A percentile compares a stretch with the other conserved stretches of the same genome.
Conservation (phyloP, 2,888 invertebrate genomes). For the Phrixothrix hirtus region DNA sequence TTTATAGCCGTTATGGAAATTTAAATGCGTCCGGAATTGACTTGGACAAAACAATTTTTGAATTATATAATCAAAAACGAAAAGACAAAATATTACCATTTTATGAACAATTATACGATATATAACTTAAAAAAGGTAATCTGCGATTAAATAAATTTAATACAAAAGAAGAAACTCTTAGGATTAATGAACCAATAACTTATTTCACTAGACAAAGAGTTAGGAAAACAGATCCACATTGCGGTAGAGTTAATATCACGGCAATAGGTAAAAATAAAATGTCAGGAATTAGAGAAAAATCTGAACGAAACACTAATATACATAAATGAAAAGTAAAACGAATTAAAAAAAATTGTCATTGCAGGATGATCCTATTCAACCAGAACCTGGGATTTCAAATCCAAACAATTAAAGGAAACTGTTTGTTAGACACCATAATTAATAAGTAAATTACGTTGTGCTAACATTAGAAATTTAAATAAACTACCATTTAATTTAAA, state of each 20-base stretch:
- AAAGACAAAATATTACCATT: conserved; percentile 33
- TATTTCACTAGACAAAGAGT: conserved; percentile 11
- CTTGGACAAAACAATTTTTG: conserved; percentile 28
- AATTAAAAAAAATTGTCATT: conserved; percentile 29
- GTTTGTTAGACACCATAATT: too few species aligned
- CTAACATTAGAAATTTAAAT: too few species aligned
- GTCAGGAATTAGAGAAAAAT: conserved; percentile 24
- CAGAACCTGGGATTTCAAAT: conserved; percentile 30
- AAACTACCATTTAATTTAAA: too few species aligned
- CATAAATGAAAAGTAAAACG: conserved; percentile 27
- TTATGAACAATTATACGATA: too few species aligned
- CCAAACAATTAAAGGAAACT: too few species aligned
- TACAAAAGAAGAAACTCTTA: too few species aligned
- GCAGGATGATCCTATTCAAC: conserved; percentile 23
- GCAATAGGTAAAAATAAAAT: conserved; percentile 24
- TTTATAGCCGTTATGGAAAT: conserved; percentile 33
- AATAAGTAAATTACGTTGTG: too few species aligned
- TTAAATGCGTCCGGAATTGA: conserved; percentile 34
- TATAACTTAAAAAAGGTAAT: too few species aligned
- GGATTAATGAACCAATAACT: conserved; percentile 17
- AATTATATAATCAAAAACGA: conserved; percentile 32
- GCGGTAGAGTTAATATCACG: conserved; percentile 21
- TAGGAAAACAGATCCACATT: conserved; percentile 10
- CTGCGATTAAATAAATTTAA: too few species aligned
- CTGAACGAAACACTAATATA: conserved; percentile 18